Conservation (phyloP, 2,113 vertebrate genomes). For the Aythya baeri region DNA sequence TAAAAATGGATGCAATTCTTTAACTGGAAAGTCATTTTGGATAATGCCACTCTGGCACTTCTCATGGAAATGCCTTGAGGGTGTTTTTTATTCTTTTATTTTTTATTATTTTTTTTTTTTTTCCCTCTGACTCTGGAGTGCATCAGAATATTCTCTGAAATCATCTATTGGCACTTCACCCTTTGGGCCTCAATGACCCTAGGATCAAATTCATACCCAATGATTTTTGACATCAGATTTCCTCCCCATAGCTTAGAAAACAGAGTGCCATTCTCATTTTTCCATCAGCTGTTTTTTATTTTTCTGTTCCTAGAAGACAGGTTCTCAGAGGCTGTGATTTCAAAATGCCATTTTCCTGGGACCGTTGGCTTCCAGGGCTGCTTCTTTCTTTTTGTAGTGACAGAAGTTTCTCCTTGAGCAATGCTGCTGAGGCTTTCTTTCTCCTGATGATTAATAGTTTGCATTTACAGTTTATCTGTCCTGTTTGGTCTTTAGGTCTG, state of each 20-base stretch:
- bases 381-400: not conserved
- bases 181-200: not conserved
- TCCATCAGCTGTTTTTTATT: not conserved
- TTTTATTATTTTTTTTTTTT: constrained; percentile 11
- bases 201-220: not conserved
- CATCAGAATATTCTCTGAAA: not conserved
- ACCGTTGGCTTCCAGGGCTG: not conserved
- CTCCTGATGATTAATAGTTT: not conserved
- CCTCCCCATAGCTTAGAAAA: not conserved
- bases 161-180: not conserved
- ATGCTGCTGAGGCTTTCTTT: not conserved
- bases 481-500: not conserved
- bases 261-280: not conserved
- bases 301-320: constrained; percentile 29
- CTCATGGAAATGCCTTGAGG: not conserved
- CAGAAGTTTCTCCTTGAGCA: not conserved
- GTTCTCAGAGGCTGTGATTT: constrained; percentile 15
- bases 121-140: not conserved
- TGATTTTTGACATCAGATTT: not conserved
- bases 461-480: not conserved
- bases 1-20: not conserved
- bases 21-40: not conserved
- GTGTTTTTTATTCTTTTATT: not conserved
- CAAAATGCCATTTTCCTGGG: constrained; percentile 24
- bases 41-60: not conserved